Percentiles rank a stretch among this genome's conserved stretches.
phyloP scores from a whole-genome alignment of 2,113 vertebrate species.

The Damaliscus lunatus region DNA sequence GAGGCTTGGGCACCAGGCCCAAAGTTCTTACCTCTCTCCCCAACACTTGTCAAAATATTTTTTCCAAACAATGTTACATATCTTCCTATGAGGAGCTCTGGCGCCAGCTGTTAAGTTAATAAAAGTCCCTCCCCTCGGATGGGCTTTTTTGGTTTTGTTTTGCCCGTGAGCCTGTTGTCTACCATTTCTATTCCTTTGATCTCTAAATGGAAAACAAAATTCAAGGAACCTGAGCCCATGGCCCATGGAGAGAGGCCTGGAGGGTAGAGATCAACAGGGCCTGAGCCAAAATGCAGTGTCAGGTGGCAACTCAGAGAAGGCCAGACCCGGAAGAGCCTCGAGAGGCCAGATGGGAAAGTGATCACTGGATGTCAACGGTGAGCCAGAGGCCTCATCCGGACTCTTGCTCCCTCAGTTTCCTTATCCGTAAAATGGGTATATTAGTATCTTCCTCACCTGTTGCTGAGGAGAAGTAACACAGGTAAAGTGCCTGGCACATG shows the following conservation, averaged over 20 bases:
- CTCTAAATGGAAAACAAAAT: constrained; percentile 66
- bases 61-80: not conserved
- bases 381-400: not conserved
- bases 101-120: not conserved
- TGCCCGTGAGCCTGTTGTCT: constrained; percentile 56
- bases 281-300: not conserved
- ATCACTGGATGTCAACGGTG: accelerated
- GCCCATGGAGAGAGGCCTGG: not conserved
- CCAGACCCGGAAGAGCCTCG: not conserved
- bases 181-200: constrained; percentile 73
- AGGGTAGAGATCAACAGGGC: not conserved
- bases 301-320: not conserved
- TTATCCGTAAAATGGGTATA: not conserved
- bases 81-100: not conserved
- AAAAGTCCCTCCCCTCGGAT: not conserved
- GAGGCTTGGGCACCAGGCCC: not conserved
- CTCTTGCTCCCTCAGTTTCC: not conserved
- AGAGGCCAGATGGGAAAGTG: not conserved
- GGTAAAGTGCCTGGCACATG: not conserved
- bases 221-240: constrained; percentile 32
- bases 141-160: constrained; percentile 50
- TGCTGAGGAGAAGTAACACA: not conserved
- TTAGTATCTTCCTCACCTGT: not conserved
- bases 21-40: not conserved
- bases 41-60: constrained; percentile 61